Conservation (phyloP, 2,113 vertebrate species). For the Heterochromis multidens region DNA sequence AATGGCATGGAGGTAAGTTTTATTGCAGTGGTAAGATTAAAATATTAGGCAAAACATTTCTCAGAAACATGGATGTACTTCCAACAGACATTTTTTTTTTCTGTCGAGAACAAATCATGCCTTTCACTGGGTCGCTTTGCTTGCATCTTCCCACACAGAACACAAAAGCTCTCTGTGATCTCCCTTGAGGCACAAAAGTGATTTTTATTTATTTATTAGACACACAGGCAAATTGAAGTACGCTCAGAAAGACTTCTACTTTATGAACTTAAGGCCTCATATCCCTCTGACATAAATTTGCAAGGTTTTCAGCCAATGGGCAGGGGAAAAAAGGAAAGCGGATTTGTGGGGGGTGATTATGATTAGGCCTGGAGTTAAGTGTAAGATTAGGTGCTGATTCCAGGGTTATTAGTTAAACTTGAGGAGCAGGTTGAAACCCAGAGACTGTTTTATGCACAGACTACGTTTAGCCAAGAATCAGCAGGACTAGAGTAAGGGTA, state of each 20-base stretch:
- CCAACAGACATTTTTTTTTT: constrained; percentile 43
- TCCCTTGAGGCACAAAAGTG: constrained; percentile 61
- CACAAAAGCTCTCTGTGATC: constrained; percentile 70
- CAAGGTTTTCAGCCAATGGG: background rate
- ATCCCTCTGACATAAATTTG: constrained; percentile 21
- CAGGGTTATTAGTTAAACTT: constrained; percentile 31
- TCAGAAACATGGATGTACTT: constrained; percentile 59
- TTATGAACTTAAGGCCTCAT: constrained; percentile 31
- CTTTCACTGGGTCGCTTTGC: constrained; percentile 56
- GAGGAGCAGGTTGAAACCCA: constrained; percentile 10
- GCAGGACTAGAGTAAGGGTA: background rate
- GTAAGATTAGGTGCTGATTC: constrained; percentile 30
- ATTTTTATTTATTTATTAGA: constrained; percentile 67
- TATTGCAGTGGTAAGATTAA: constrained; percentile 65
- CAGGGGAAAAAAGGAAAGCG: background rate
- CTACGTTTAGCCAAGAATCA: background rate
- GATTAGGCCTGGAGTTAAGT: constrained; percentile 12
- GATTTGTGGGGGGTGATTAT: constrained; percentile 29
- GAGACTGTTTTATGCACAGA: background rate
- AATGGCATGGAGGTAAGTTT: constrained; percentile 53
- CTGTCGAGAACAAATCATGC: constrained; percentile 55
- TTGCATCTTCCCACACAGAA: constrained; percentile 69
- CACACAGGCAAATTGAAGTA: constrained; percentile 38
- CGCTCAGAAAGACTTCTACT: constrained; percentile 23
- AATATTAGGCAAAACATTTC: constrained; percentile 72